Percentiles rank a stretch among this genome's conserved stretches.
Conservation (phyloP, 2,113 vertebrate species). For the Antigone vipio region DNA sequence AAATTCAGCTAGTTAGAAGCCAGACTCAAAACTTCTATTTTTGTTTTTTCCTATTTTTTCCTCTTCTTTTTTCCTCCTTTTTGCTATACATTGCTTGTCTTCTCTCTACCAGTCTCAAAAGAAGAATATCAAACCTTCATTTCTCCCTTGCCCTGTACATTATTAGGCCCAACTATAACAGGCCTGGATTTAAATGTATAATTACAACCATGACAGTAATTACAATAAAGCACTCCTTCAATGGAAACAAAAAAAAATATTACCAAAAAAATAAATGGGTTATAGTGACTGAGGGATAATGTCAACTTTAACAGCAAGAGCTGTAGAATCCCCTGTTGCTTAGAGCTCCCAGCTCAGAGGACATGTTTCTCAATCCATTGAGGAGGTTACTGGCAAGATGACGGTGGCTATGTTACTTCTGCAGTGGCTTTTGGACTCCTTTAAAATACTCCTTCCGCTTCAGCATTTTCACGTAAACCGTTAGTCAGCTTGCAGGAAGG, state of each 20-base stretch:
- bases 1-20: constrained; percentile 4
- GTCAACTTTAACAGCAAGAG: not conserved
- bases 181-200: constrained; percentile 29
- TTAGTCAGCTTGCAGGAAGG: not conserved
- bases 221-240: constrained; percentile 51
- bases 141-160: not conserved
- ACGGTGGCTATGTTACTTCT: constrained; percentile 50
- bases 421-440: constrained; percentile 20
- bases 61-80: not conserved
- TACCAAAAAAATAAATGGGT: not conserved
- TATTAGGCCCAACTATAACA: not conserved
- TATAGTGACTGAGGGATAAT: not conserved
- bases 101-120: not conserved
- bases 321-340: not conserved
- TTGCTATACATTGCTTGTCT: not conserved
- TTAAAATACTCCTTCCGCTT: constrained; percentile 16
- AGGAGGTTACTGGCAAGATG: constrained; percentile 60
- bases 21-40: constrained; percentile 13
- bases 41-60: not conserved
- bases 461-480: not conserved
- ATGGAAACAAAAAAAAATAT: not conserved
- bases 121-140: constrained; percentile 36
- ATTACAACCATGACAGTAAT: constrained; percentile 42
- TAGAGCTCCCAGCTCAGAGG: not conserved
- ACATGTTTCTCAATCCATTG: constrained; percentile 34